Conservation (phyloP, 2,797 vertebrate genomes). For the Cynopterus sphinx region DNA sequence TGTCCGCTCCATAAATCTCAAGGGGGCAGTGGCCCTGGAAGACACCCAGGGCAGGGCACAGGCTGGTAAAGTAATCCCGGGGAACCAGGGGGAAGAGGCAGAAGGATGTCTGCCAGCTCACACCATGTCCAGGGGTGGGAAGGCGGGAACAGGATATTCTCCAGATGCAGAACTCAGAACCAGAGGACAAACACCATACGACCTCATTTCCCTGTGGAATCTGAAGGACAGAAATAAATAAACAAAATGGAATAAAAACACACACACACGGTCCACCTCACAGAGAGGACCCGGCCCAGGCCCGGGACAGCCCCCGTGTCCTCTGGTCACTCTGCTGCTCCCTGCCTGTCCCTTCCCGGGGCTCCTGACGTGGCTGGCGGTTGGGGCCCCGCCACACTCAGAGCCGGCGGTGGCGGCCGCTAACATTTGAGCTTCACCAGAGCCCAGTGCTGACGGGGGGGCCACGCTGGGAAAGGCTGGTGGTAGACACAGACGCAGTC, state of each 20-base stretch:
- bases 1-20: accelerated
- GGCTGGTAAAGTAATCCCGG: neutral
- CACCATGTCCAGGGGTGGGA: neutral
- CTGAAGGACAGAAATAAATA: too few relatives aligned
- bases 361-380: too few relatives aligned
- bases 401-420: accelerated
- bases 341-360: neutral
- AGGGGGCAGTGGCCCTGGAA: neutral
- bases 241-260: too few relatives aligned
- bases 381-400: neutral
- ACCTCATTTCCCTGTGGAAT: too few relatives aligned
- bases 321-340: too few relatives aligned
- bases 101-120: neutral
- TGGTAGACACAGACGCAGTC: accelerated
- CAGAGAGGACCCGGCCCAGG: neutral
- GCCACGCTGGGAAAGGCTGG: neutral
- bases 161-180: neutral
- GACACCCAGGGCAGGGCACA: neutral
- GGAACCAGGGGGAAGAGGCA: accelerated
- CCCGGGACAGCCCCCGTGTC: neutral
- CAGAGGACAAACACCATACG: too few relatives aligned
- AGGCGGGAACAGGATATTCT: too few relatives aligned
- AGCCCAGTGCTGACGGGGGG: neutral
- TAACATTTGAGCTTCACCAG: neutral
- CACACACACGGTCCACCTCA: accelerated